Percentiles rank a stretch among this genome's conserved stretches.
Evolutionary conservation across 2,888 invertebrate genomes (phyloP).

Genomic region (Eupithecia vulgata): DNA sequence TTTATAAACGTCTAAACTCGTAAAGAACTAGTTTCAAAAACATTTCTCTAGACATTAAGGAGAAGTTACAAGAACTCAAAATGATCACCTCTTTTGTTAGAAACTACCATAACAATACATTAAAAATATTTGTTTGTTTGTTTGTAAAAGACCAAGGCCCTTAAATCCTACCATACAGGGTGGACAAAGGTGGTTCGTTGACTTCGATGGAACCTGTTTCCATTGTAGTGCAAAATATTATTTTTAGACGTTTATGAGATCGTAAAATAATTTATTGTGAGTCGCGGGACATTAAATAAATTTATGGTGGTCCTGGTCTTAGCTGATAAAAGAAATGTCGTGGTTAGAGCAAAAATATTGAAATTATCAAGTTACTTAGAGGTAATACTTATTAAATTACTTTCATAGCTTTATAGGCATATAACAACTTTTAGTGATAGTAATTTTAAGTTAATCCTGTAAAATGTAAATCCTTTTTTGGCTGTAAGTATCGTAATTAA

Average conservation of each 20-base stretch:
- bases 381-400: background rate
- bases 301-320: constrained; percentile 1
- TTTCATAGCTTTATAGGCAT: background rate
- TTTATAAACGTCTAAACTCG: background rate
- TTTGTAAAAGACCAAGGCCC: constrained; percentile 8
- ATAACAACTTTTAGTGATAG: too few species aligned
- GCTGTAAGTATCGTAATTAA: too few species aligned
- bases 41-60: background rate
- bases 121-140: constrained; percentile 29
- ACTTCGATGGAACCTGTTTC: constrained; percentile 57
- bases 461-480: too few species aligned
- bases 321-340: background rate
- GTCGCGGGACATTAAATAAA: constrained; percentile 5
- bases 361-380: background rate
- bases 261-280: constrained; percentile 22
- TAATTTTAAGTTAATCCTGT: too few species aligned
- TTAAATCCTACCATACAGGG: constrained; percentile 68
- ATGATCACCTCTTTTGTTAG: constrained; percentile 29
- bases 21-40: background rate
- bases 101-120: constrained; percentile 37
- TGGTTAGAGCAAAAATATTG: background rate
- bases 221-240: constrained; percentile 49
- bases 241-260: constrained; percentile 27
- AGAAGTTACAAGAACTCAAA: constrained; percentile 8
- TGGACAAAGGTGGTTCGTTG: constrained; percentile 80